These are phyloP conservation scores for Bubo blakistoni DNA, from an alignment of 2,113 vertebrate species.

Conservation along the genomic window DNA sequence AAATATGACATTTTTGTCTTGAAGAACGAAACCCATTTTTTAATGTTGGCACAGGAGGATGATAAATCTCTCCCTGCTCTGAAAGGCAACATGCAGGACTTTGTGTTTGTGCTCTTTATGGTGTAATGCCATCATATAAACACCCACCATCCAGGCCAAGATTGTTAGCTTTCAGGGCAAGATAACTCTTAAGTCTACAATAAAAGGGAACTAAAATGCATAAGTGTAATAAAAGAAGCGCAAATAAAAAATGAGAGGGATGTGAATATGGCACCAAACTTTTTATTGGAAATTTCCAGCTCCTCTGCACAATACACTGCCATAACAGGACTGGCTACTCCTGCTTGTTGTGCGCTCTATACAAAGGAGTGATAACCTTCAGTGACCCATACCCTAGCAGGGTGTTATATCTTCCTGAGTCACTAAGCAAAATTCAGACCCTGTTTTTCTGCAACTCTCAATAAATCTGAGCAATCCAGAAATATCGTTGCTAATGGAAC, in stretches of 20 bases:
- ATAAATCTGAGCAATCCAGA: not conserved
- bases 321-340: not conserved
- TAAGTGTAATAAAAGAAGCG: slow-evolving; percentile 30
- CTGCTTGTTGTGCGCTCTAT: not conserved
- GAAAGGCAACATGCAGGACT: not conserved
- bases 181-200: not conserved
- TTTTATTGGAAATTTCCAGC: not conserved
- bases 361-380: not conserved
- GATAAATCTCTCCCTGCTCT: not conserved
- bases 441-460: not conserved
- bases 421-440: not conserved
- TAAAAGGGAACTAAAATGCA: slow-evolving; percentile 40
- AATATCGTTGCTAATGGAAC: not conserved
- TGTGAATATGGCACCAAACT: not conserved
- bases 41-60: not conserved
- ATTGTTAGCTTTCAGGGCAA: not conserved
- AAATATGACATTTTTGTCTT: not conserved
- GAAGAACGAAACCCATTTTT: not conserved
- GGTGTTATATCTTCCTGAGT: not conserved
- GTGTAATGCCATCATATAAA: slow-evolving; percentile 5
- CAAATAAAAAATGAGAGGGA: not conserved
- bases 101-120: not conserved
- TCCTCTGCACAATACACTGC: not conserved
- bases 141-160: not conserved
- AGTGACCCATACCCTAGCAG: not conserved